These are phyloP conservation scores for Microcaecilia unicolor DNA, from an alignment of 2,797 vertebrate genomes.

Conservation along the genomic window DNA sequence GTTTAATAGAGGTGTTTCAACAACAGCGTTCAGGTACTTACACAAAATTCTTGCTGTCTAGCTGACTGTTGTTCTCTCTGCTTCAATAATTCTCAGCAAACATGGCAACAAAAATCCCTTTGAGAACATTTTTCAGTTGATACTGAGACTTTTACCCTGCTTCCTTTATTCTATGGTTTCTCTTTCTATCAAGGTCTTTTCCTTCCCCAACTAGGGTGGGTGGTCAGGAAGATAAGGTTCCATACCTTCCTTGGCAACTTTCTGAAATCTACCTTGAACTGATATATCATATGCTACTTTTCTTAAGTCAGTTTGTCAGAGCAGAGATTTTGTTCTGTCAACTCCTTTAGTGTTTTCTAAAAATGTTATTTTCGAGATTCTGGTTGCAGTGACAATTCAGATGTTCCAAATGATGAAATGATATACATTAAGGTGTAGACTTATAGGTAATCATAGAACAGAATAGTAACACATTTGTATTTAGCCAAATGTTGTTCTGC, in stretches of 20 bases:
- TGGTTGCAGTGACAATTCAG: accelerated
- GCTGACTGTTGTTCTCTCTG: slow-evolving; percentile 35
- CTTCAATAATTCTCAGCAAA: slow-evolving; percentile 16
- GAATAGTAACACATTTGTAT: accelerated
- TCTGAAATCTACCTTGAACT: not conserved
- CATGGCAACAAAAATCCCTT: slow-evolving; percentile 25
- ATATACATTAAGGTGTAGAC: accelerated
- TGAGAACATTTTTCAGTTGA: slow-evolving; percentile 16
- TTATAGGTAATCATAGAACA: accelerated
- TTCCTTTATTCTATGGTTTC: slow-evolving; percentile 10
- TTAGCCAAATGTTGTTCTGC: not conserved
- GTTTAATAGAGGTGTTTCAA: slow-evolving; percentile 11
- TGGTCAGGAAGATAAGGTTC: accelerated
- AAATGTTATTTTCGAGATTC: not conserved
- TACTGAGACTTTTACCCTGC: slow-evolving; percentile 23
- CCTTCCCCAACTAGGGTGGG: accelerated
- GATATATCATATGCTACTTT: too few species aligned
- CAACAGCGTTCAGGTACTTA: too few species aligned
- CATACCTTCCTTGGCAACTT: accelerated
- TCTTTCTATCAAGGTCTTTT: not conserved
- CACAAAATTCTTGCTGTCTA: slow-evolving; percentile 19
- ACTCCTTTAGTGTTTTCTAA: accelerated
- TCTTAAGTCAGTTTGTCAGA: accelerated
- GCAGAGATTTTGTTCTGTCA: accelerated
- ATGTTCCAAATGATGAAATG: not conserved